Evolutionary conservation across 1,140 invertebrate genomes (phyloP), one percentile per base, ranked within the genome.

Genomic region (Ceratina japonica): DNA sequence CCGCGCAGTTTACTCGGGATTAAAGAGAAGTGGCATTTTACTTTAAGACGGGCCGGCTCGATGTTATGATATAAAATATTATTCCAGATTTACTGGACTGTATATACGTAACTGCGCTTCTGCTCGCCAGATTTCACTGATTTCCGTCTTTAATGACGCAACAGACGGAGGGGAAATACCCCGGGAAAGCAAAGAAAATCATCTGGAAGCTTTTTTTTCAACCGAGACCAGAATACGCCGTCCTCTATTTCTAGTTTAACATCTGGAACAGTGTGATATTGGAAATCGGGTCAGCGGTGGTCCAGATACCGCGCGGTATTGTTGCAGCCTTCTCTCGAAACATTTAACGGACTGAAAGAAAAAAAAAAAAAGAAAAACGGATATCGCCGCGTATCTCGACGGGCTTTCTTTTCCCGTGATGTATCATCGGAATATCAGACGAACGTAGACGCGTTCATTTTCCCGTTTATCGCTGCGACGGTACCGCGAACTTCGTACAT

Each of bases 281-380:
- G 63, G 75, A 72, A 78, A 78, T 78, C 75, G 69, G 59, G 75
- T 78, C 75, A 49, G 51, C 22, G 75, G 24, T 72, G 75, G 75
- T 78, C 75, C 75, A 78, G 75, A 78, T 72, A 63, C 27, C 49
- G 5, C n/a, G n/a, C 56, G 37, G 37, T 27, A 78, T 78, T 78
- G 75, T 78, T 72, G 69, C 59, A 78, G 31, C 59, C 27, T 27
- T 13, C 66, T 37, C 49, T 27, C 49, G 16, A 72, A 78, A 72
- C 58, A 20, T 62, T 56, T 72, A 72, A 78, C 61, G 63, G 56
- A 49, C 37, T 44, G 37, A 56, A 58, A 69, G 62, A 69, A 68
- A 44, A 10, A 1, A 61, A n/a, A n/a, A 22, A 15, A 44, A 31
- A 31, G 7, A 20, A 27, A 12, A 66, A 24, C 16, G 10, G n/a